Evolutionary conservation across 1,140 invertebrate species (phyloP), one percentile per base, ranked within the genome.

Genomic region (Lamellibrachia luymesi): DNA sequence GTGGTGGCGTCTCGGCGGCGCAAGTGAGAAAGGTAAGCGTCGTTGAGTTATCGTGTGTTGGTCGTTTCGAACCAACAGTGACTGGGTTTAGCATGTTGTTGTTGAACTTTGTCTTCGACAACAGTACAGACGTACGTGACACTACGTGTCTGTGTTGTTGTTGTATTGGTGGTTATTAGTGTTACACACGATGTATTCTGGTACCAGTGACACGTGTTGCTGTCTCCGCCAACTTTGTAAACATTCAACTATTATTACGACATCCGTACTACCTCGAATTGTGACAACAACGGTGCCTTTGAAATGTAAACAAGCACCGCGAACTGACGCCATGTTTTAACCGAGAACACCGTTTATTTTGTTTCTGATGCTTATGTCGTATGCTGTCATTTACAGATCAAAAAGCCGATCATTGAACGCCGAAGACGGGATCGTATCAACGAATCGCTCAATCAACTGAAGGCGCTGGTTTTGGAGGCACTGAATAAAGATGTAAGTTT

Each of bases 401-500:
- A 98, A 95, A 98, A 99, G 96, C 98, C 98, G 2, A 98, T 98
- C 94, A 98, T 98, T 98, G 98, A 98, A 95, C 98, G 98, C 96
- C 97, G 98, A 94, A 96, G 98, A 94, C 97, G 98, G 92, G 98
- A 98, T 89, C 97, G 98, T 94, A 99, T 99, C 94, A 99, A 98
- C 96, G 97, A 98, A 94, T 98, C 98, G 94, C 97, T 99, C 27
- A 97, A 98, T 93, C 98, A 98, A 94, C 96, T 99, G 90, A 98
- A 98, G 96, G 97, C 97, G 64, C 97, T 98, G 1, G 98, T 98
- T 25, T 95, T 98, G 94, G 98, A 98, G 95, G 98, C 98, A 0
- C 98, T 98, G 97, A 98, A 98, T 95, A 98, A 98, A 97, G 98
- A 98, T 94, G 95, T 98, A 97, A 93, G 93, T 80, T 27, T 52